Conservation (phyloP, 1,140 invertebrate genomes). For the Rhagoletis pomonella region DNA sequence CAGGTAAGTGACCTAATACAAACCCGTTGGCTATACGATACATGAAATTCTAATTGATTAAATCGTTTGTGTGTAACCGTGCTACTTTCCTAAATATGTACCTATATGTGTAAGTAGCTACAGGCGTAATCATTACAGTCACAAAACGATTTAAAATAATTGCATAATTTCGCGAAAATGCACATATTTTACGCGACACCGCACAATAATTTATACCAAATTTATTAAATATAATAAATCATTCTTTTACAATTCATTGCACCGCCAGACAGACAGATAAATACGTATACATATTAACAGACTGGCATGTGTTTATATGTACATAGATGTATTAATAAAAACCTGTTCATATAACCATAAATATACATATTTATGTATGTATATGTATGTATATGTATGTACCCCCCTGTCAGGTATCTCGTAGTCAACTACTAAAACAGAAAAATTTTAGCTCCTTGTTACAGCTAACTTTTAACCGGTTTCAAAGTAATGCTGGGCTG, state of each 20-base stretch:
- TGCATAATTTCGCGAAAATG: background rate
- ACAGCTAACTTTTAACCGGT: too few species aligned
- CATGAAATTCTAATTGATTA: background rate
- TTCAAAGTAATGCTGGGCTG: too few species aligned
- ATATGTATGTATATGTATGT: background rate
- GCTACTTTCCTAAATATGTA: background rate
- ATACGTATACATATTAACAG: background rate
- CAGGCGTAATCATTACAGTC: background rate
- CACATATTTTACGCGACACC: constrained; percentile 37
- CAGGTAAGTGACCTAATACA: constrained; percentile 66
- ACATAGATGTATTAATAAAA: background rate
- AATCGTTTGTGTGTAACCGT: background rate
- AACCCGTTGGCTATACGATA: background rate
- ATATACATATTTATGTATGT: background rate
- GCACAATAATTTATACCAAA: constrained; percentile 3
- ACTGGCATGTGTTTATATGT: background rate
- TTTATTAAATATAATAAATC: constrained; percentile 54
- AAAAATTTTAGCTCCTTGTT: too few species aligned
- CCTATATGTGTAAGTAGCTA: background rate
- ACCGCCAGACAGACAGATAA: background rate
- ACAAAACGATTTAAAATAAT: constrained; percentile 44
- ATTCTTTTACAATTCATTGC: constrained; percentile 48
- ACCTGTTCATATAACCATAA: background rate
- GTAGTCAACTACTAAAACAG: too few species aligned
- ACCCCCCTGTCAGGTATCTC: too few species aligned